Evolutionary conservation across 53 echinoderm and acorn worm species (phyloP).

Genomic region (Holothuria scabra): DNA sequence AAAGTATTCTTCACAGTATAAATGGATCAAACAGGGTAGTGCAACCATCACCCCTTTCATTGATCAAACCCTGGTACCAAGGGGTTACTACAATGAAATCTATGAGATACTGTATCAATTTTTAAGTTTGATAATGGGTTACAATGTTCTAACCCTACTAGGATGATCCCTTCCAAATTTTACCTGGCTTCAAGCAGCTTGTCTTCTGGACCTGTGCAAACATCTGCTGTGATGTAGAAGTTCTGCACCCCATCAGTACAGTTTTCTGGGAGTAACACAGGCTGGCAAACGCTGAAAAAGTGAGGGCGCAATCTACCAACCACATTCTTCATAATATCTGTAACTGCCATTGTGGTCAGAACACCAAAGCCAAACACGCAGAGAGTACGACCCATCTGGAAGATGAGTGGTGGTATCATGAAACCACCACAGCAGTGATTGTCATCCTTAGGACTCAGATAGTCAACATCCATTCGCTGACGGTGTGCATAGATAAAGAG

Average conservation of each 20-base stretch:
- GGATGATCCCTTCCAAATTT: neutral
- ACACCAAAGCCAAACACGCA: slow-evolving; percentile 86
- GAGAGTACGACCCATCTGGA: slow-evolving; percentile 72
- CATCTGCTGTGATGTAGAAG: slow-evolving; percentile 72
- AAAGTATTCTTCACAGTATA: too few relatives aligned
- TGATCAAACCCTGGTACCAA: too few relatives aligned
- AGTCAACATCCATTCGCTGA: slow-evolving; percentile 78
- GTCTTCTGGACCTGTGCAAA: slow-evolving; percentile 70
- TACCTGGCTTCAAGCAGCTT: slow-evolving; percentile 73
- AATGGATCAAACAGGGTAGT: too few relatives aligned
- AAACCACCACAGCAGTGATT: slow-evolving; percentile 91
- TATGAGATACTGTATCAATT: too few relatives aligned
- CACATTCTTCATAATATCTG: slow-evolving; percentile 88
- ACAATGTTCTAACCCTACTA: too few relatives aligned
- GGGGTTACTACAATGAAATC: too few relatives aligned
- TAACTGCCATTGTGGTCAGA: slow-evolving; percentile 73
- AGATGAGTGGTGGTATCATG: slow-evolving; percentile 86
- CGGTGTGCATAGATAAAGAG: slow-evolving; percentile 82
- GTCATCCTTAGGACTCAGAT: slow-evolving; percentile 79
- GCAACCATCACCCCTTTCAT: too few relatives aligned
- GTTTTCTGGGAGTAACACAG: slow-evolving; percentile 64
- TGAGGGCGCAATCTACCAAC: slow-evolving; percentile 90
- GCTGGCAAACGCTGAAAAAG: slow-evolving; percentile 88
- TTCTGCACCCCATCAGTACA: slow-evolving; percentile 71
- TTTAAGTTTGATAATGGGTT: too few relatives aligned